These are phyloP conservation scores for Phoenicopterus ruber DNA, from an alignment of 2,113 vertebrate genomes.

Conservation along the genomic window DNA sequence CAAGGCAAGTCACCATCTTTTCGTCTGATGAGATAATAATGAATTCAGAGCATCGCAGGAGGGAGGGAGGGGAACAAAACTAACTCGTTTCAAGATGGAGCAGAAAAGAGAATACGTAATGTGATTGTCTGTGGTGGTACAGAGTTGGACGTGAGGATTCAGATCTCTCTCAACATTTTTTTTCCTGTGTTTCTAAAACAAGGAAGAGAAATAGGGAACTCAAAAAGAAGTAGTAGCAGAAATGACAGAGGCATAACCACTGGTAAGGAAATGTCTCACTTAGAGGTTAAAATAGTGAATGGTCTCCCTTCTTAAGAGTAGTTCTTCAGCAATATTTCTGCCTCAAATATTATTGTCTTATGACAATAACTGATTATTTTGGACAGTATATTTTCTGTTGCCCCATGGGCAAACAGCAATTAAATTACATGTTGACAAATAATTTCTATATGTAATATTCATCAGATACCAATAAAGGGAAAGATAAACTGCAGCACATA, in stretches of 20 bases:
- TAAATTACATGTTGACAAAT: background rate
- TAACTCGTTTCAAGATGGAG: background rate
- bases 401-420: background rate
- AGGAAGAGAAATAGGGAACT: background rate
- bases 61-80: background rate
- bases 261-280: background rate
- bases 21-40: background rate
- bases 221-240: background rate
- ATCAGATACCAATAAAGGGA: background rate
- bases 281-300: background rate
- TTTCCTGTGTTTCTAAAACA: background rate
- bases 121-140: background rate
- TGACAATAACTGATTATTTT: background rate
- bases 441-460: background rate
- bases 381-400: background rate
- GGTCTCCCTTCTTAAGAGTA: background rate
- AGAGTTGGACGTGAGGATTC: background rate
- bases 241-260: background rate
- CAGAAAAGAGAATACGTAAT: background rate
- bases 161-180: background rate
- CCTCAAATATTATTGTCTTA: background rate
- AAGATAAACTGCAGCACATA: background rate
- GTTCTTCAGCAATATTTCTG: background rate
- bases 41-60: background rate
- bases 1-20: background rate